These are phyloP conservation scores for Tigriopus japonicus DNA, from an alignment of 1,140 invertebrate genomes.

Conservation along the genomic window DNA sequence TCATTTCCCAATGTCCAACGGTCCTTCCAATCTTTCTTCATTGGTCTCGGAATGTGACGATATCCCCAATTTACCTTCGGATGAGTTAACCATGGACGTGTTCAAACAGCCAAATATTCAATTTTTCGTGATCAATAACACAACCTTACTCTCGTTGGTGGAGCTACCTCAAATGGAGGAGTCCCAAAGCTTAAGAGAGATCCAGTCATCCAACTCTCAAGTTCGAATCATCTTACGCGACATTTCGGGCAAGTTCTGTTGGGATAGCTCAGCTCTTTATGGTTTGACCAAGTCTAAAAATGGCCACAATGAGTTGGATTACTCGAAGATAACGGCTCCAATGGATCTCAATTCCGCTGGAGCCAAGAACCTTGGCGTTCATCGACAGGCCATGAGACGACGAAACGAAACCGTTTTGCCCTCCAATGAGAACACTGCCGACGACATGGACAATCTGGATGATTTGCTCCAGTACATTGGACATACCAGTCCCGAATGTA, in stretches of 20 bases:
- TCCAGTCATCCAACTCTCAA: slow-evolving; percentile 33
- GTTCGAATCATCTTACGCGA: slow-evolving; percentile 73
- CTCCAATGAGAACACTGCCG: slow-evolving; percentile 54
- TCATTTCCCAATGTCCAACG: slow-evolving; percentile 68
- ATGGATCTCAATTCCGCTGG: not conserved
- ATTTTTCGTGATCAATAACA: slow-evolving; percentile 57
- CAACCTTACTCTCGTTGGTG: slow-evolving; percentile 67
- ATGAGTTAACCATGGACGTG: slow-evolving; percentile 54
- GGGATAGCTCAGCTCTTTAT: slow-evolving; percentile 81
- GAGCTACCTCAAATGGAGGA: slow-evolving; percentile 49
- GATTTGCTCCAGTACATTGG: slow-evolving; percentile 78
- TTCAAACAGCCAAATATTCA: slow-evolving; percentile 68
- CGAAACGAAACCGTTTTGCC: slow-evolving; percentile 52
- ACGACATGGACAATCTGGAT: slow-evolving; percentile 77
- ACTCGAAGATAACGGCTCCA: not conserved
- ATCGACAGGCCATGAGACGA: slow-evolving; percentile 44
- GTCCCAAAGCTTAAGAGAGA: slow-evolving; percentile 15
- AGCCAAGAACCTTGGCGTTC: not conserved
- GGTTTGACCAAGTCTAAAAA: slow-evolving; percentile 23
- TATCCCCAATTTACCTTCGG: slow-evolving; percentile 43
- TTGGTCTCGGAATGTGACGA: slow-evolving; percentile 82
- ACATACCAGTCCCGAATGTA: slow-evolving; percentile 72
- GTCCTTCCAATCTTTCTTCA: slow-evolving; percentile 59
- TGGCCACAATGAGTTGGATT: not conserved
- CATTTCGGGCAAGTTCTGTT: slow-evolving; percentile 86